Percentiles rank a stretch among this genome's conserved stretches.
Evolutionary conservation across 2,797 vertebrate species (phyloP).

Genomic region (Sebastes cheni): DNA sequence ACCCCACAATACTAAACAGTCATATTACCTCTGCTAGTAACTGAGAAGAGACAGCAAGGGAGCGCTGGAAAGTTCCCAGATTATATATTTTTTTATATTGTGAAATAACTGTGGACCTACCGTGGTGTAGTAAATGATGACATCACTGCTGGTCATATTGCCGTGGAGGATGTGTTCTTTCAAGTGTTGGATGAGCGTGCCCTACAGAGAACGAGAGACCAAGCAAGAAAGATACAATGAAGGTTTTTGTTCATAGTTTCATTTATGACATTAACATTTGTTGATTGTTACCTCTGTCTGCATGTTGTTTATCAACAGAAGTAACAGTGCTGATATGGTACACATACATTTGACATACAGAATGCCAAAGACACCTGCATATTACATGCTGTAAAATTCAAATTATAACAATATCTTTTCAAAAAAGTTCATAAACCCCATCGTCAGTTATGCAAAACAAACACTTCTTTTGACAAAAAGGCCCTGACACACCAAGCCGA

Average conservation of each 20-base stretch:
- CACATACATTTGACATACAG: background rate
- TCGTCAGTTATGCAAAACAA: no score
- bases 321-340: background rate
- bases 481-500: no score
- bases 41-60: background rate
- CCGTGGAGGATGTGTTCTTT: constrained; percentile 95
- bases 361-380: background rate
- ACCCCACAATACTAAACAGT: background rate
- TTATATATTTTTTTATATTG: background rate
- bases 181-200: constrained; percentile 94
- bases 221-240: background rate
- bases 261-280: background rate
- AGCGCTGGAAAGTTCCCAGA: background rate
- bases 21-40: background rate
- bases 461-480: no score
- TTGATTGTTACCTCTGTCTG: background rate
- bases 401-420: background rate
- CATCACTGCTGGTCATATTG: constrained; percentile 88
- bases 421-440: background rate
- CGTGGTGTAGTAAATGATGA: constrained; percentile 96
- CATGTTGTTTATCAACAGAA: background rate
- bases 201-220: constrained; percentile 75
- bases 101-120: constrained; percentile 71
- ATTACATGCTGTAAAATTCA: background rate
- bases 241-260: background rate